These are phyloP conservation scores for Poecilia gillii DNA, from an alignment of 2,797 vertebrate genomes.

Conservation along the genomic window DNA sequence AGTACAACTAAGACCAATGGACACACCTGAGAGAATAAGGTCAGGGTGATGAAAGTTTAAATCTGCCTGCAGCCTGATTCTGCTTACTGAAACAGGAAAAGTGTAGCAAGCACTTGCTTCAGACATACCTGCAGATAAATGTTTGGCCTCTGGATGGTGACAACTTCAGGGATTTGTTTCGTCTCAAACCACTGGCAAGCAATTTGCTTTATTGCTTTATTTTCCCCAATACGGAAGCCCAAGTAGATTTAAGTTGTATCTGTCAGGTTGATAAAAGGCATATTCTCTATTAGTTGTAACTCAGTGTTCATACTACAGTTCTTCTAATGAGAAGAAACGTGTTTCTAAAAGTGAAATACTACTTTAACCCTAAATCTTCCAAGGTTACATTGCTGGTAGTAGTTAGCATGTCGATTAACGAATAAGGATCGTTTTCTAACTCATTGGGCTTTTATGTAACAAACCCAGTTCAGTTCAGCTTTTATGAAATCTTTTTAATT, in stretches of 20 bases:
- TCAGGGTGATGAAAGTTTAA: conserved; percentile 21
- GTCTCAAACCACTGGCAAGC: neutral
- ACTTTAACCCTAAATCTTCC: neutral
- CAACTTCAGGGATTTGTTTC: neutral
- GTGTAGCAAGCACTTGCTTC: conserved; percentile 4
- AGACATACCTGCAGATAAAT: neutral
- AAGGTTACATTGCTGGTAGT: too few relatives aligned
- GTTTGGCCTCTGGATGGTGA: neutral
- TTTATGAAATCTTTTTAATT: too few relatives aligned
- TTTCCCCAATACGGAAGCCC: neutral
- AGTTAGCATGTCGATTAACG: too few relatives aligned
- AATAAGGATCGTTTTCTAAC: too few relatives aligned
- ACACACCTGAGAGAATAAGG: conserved; percentile 5
- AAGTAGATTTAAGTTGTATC: neutral
- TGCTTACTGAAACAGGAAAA: neutral
- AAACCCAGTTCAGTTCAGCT: too few relatives aligned
- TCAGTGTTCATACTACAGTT: too few relatives aligned
- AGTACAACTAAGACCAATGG: conserved; percentile 9
- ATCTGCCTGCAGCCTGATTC: conserved; percentile 13
- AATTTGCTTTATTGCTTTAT: neutral
- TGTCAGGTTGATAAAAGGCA: neutral
- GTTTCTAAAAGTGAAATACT: neutral
- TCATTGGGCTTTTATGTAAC: too few relatives aligned
- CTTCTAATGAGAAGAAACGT: too few relatives aligned
- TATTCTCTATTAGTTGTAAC: too few relatives aligned